phyloP scores from a whole-genome alignment of 2,113 vertebrate species.

The Cheilinus undulatus region DNA sequence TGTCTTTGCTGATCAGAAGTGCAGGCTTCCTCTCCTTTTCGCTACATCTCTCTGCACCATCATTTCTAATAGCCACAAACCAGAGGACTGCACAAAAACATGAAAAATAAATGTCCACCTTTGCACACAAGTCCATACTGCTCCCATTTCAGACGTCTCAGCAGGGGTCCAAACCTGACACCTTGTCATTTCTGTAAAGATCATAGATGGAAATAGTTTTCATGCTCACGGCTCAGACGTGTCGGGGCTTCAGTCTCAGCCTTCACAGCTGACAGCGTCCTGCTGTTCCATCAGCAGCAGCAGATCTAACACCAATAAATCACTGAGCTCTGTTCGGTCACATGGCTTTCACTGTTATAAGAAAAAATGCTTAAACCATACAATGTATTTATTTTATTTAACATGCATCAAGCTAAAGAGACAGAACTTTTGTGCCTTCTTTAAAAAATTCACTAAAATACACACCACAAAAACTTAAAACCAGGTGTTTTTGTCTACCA shows the following conservation, averaged over 20 bases:
- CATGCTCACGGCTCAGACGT: not conserved
- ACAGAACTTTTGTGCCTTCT: too few relatives aligned
- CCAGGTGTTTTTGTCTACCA: too few relatives aligned
- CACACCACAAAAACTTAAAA: too few relatives aligned
- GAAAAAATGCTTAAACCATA: too few relatives aligned
- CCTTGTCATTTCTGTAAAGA: slow-evolving; percentile 17
- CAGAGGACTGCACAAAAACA: not conserved
- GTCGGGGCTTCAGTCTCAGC: not conserved
- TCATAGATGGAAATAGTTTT: not conserved
- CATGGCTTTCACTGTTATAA: not conserved
- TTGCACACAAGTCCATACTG: not conserved
- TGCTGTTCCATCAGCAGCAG: slow-evolving; percentile 16
- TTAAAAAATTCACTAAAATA: too few relatives aligned
- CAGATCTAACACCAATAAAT: slow-evolving; percentile 33
- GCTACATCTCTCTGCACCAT: not conserved
- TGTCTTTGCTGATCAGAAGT: not conserved
- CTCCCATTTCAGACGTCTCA: not conserved
- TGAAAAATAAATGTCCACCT: not conserved
- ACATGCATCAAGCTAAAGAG: too few relatives aligned
- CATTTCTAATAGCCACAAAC: not conserved
- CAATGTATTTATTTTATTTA: too few relatives aligned
- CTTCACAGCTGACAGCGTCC: slow-evolving; percentile 20
- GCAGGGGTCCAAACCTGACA: slow-evolving; percentile 6
- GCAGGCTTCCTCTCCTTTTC: not conserved
- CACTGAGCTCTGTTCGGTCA: not conserved